These are phyloP conservation scores for Thalpophila matura DNA, from an alignment of 2,888 invertebrate species.

Conservation along the genomic window DNA sequence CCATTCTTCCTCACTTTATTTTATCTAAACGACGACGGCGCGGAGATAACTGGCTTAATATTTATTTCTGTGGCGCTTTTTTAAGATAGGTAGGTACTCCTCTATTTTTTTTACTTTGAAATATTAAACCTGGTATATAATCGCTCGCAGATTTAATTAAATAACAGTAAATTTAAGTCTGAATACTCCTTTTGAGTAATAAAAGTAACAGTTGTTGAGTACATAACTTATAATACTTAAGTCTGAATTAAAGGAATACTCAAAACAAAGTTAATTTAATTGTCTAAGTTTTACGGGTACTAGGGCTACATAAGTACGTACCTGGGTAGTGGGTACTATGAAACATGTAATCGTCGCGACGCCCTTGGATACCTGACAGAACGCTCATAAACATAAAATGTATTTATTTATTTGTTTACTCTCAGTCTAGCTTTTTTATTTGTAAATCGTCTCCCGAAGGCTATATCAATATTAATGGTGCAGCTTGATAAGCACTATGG, in stretches of 20 bases:
- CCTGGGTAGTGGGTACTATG: constrained; percentile 8
- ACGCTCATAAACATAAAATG: constrained; percentile 18
- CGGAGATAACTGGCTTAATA: constrained; percentile 35
- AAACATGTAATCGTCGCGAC: constrained; percentile 17
- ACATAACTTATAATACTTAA: constrained; percentile 2
- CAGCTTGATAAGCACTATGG: constrained; percentile 21
- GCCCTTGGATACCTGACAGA: constrained; percentile 12
- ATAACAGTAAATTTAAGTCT: constrained; percentile 19
- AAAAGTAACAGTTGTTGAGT: constrained; percentile 31
- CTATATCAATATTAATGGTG: constrained; percentile 43
- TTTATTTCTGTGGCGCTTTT: constrained; percentile 35
- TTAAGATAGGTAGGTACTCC: constrained; percentile 17
- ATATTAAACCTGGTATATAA: constrained; percentile 20
- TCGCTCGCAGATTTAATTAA: constrained; percentile 24
- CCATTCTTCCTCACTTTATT: constrained; percentile 30
- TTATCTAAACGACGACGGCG: constrained; percentile 15
- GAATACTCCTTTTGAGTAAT: constrained; percentile 16
- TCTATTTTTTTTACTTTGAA: constrained; percentile 34
- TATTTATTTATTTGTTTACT: constrained; percentile 27
- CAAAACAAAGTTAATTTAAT: constrained; percentile 15
- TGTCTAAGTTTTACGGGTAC: constrained; percentile 15
- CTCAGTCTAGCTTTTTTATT: constrained; percentile 34
- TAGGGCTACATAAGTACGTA: not conserved
- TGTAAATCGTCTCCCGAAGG: constrained; percentile 38
- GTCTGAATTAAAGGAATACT: constrained; percentile 12